A percentile compares a stretch with the other conserved stretches of the same genome.
phyloP scores from a whole-genome alignment of 2,797 vertebrate species.

The Danionella dracula region DNA sequence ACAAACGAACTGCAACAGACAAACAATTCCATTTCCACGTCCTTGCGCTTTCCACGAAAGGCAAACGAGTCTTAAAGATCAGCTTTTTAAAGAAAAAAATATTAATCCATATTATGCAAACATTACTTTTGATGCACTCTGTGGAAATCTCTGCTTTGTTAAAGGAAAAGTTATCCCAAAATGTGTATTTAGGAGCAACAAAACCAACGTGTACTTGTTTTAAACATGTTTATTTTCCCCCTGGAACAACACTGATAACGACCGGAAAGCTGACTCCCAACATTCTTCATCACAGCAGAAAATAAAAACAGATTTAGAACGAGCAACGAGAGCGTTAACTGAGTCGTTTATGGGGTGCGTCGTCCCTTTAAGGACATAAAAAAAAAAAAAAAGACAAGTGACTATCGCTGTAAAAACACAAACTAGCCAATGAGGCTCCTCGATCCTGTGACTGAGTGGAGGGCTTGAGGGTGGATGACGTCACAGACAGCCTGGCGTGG shows the following conservation, averaged over 20 bases:
- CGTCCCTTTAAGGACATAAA: constrained; percentile 67
- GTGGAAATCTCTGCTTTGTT: constrained; percentile 74
- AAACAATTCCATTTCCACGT: constrained; percentile 78
- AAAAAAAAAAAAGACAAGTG: constrained; percentile 78
- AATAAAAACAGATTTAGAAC: no score
- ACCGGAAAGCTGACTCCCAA: no score
- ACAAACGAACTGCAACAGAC: constrained; percentile 70
- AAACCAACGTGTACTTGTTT: no score
- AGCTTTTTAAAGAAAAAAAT: constrained; percentile 77
- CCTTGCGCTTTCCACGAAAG: constrained; percentile 61
- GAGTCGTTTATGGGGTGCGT: no score
- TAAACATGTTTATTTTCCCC: no score
- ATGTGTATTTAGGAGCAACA: no score
- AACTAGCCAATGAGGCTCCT: constrained; percentile 80
- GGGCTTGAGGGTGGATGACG: constrained; percentile 79
- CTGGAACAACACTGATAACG: no score
- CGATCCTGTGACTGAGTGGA: constrained; percentile 69
- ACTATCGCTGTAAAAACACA: constrained; percentile 83
- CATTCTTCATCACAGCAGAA: no score
- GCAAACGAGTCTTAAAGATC: constrained; percentile 73
- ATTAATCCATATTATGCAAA: constrained; percentile 66
- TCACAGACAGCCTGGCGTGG: constrained; percentile 68
- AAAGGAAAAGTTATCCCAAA: no score
- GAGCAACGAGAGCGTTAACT: no score
- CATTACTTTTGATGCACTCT: constrained; percentile 66